A percentile compares a stretch with the other conserved stretches of the same genome.
phyloP scores from a whole-genome alignment of 23 tunicate genomes.

The Oikopleura vanhoeffeni region DNA sequence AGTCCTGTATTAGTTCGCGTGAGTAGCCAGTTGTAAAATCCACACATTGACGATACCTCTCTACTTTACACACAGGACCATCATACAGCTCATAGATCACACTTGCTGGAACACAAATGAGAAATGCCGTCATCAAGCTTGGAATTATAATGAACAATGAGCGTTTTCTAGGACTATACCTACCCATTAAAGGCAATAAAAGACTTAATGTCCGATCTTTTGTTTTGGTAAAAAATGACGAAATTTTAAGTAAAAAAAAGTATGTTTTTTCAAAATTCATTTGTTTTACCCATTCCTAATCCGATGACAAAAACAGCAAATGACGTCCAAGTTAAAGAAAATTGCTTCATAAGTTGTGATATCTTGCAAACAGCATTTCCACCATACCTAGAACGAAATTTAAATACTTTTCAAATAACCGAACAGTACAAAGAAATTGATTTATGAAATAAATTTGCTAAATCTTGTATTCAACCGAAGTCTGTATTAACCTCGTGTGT shows the following conservation, averaged over 20 bases:
- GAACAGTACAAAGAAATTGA: too few species aligned
- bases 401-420: too few species aligned
- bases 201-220: neutral
- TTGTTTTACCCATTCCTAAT: too few species aligned
- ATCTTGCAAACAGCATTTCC: neutral
- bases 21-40: neutral
- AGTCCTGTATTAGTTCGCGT: too few species aligned
- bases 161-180: neutral
- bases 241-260: neutral
- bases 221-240: neutral
- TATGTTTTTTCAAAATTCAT: too few species aligned
- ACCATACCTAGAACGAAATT: too few species aligned
- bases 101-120: neutral
- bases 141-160: neutral
- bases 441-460: too few species aligned
- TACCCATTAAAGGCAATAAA: neutral
- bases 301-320: neutral
- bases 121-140: neutral
- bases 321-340: neutral
- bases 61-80: neutral
- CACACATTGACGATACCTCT: neutral
- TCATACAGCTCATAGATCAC: neutral
- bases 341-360: neutral
- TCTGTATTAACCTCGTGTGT: too few species aligned
- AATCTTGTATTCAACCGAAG: too few species aligned